Percentiles rank a stretch among this genome's conserved stretches.
These are phyloP conservation scores for Sebastes kiyomatsui DNA, from an alignment of 2,797 vertebrate genomes.

Conservation along the genomic window DNA sequence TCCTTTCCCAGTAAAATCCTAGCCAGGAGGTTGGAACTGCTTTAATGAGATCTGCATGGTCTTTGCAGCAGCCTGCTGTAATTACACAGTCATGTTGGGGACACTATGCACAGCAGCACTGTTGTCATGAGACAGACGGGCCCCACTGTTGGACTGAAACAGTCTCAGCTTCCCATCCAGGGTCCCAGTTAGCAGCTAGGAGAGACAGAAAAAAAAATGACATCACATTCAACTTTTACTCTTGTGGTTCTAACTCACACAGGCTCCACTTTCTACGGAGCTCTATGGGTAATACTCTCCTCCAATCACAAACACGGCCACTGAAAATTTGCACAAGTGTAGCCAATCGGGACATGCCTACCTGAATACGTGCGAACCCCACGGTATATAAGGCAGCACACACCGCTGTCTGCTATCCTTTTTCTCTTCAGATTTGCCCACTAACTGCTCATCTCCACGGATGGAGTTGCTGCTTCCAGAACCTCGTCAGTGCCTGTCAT, in stretches of 20 bases:
- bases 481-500: no score
- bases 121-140: conserved; percentile 54
- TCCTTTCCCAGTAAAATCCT: conserved; percentile 23
- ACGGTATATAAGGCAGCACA: no score
- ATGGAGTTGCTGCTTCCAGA: no score
- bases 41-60: conserved; percentile 56
- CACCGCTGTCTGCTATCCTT: no score
- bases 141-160: conserved; percentile 75
- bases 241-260: not conserved
- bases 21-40: conserved; percentile 28
- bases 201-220: conserved; percentile 43
- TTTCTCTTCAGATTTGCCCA: no score
- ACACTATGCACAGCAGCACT: conserved; percentile 35
- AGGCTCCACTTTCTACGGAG: not conserved
- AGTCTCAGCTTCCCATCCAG: conserved; percentile 88
- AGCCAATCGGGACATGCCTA: not conserved
- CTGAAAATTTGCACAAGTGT: not conserved
- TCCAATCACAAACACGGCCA: not conserved
- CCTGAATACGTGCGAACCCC: not conserved
- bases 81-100: conserved; percentile 49
- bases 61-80: conserved; percentile 41
- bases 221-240: conserved; percentile 23
- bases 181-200: conserved; percentile 88
- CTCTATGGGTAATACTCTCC: not conserved
- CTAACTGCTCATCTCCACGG: no score